Evolutionary conservation across 2,888 invertebrate species (phyloP).

Genomic region (Ceriagrion tenellum): DNA sequence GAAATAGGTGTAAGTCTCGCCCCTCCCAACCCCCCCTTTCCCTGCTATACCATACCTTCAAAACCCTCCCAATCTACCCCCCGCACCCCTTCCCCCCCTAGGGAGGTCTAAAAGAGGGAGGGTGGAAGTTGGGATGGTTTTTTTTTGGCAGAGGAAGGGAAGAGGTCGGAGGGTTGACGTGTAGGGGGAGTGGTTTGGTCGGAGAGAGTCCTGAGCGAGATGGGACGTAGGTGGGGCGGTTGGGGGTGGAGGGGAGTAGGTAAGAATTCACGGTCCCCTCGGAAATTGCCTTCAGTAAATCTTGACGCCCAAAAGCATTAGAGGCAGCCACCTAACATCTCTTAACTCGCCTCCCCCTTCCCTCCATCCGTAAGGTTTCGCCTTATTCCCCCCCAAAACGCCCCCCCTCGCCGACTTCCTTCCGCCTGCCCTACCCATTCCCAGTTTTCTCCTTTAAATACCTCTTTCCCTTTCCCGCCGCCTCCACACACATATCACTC

Average conservation of each 20-base stretch:
- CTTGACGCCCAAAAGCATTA: conserved; percentile 48
- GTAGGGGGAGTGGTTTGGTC: not conserved
- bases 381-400: too few relatives aligned
- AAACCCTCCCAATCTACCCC: not conserved
- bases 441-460: conserved; percentile 7
- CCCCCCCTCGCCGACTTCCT: not conserved
- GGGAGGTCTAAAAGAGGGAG: not conserved
- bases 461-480: not conserved
- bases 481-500: not conserved
- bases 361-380: not conserved
- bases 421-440: not conserved
- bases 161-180: not conserved
- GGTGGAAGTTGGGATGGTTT: not conserved
- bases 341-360: not conserved
- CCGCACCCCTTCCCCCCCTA: not conserved
- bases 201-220: conserved; percentile 25
- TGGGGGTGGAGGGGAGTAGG: not conserved
- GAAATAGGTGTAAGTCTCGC: not conserved
- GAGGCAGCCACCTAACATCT: conserved; percentile 53
- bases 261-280: conserved; percentile 48
- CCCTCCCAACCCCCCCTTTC: not conserved
- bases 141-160: not conserved
- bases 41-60: not conserved
- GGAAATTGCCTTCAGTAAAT: conserved; percentile 56
- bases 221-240: too few relatives aligned